Base-by-base conservation (phyloP, 1,140 invertebrate species). In the Bombus confusus region DNA sequence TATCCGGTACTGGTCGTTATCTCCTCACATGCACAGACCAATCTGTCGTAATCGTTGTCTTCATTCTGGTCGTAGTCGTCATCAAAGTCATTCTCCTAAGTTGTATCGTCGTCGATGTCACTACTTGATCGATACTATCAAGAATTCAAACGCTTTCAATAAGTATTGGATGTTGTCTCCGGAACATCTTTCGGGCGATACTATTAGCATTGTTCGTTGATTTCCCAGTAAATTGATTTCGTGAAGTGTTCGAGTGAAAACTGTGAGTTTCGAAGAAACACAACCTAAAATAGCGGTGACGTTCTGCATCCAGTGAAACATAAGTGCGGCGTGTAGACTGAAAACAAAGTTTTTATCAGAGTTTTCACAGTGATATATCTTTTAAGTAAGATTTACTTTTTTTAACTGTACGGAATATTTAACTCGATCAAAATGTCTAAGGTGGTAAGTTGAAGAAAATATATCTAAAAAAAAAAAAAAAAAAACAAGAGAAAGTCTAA, bases 271-370 rank as follows among this genome's bases (percentile, higher is more conserved):
- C 74, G 74, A 25, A 64, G 43, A 47, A 78, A 31, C 28, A 12
- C 18, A 15, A 71, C 41, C 69, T 57, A 78, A 88, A 88, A 89
- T 89, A 89, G 77, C 88, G 79, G 83, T 89, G 88, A 89, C 87
- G 75, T 86, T 59, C 52, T 37, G 22, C 37, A 22, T 57, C 1
- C 10, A n/a, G 66, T 77, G 66, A 22, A 34, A 41, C 8, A 62
- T n/a, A 37, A 59, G 9, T 25, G 31, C 13, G 22, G 43, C 28
- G 71, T 2, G 10, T 66, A 34, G 52, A 68, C 12, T 3, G 28
- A 1, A 47, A 22, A 64, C 34, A 47, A 39, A 25, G 1, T 52
- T 52, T 52, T 52, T 76, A 22, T 13, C 22, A 13, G 9, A 66
- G 13, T 57, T 43, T 18, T n/a, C 25, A 25, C n/a, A 37, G 73